phyloP scores from a whole-genome alignment of 1,140 invertebrate genomes.

The Calephelis virginiensis region DNA sequence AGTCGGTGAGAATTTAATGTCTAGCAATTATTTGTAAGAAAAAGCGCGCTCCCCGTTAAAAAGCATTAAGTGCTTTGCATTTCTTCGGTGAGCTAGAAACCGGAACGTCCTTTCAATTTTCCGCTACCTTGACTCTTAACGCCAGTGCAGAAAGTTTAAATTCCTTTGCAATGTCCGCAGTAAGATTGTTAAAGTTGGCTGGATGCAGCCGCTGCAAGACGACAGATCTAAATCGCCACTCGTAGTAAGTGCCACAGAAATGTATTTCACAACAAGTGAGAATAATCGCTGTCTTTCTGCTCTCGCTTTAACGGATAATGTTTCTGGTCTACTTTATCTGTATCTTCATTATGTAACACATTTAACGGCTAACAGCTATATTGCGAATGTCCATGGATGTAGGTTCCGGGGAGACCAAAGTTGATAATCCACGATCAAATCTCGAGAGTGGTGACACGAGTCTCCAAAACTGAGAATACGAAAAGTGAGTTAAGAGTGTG shows the following conservation, averaged over 20 bases:
- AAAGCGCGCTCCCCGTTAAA: conserved; percentile 18
- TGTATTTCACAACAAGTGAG: conserved; percentile 71
- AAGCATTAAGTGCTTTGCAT: conserved; percentile 19
- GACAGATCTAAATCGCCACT: conserved; percentile 72
- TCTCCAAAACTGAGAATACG: no score
- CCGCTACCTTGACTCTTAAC: conserved; percentile 12
- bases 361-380: no score
- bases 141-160: conserved; percentile 46
- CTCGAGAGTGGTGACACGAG: no score
- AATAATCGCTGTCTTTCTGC: conserved; percentile 61
- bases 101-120: conserved; percentile 9
- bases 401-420: no score
- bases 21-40: conserved; percentile 9
- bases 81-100: conserved; percentile 15
- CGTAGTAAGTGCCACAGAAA: conserved; percentile 67
- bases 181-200: conserved; percentile 31
- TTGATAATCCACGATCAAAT: no score
- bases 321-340: conserved; percentile 29
- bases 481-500: no score
- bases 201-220: conserved; percentile 38
- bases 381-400: no score
- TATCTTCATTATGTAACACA: conserved; percentile 17
- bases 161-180: conserved; percentile 34
- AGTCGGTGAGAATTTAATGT: conserved; percentile 7
- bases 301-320: conserved; percentile 46